phyloP scores from a whole-genome alignment of 1,140 invertebrate genomes.

The Mercenaria mercenaria region DNA sequence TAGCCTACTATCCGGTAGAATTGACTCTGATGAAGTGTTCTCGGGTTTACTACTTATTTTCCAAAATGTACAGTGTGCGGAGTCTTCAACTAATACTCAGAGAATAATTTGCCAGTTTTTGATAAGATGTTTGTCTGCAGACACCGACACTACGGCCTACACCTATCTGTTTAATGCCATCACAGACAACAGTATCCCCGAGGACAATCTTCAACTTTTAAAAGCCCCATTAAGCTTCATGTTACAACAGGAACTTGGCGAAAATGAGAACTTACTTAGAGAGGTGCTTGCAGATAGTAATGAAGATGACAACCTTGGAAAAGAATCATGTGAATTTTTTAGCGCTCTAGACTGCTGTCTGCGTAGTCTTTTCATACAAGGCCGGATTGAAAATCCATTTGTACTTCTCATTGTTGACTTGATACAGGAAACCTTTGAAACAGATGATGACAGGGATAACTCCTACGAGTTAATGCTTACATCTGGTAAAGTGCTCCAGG shows the following conservation, averaged over 20 bases:
- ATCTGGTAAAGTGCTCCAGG: constrained; percentile 12
- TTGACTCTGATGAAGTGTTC: constrained; percentile 22
- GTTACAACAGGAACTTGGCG: background rate
- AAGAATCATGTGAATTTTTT: background rate
- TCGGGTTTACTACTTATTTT: background rate
- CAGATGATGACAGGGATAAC: background rate
- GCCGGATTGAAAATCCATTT: background rate
- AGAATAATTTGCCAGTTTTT: constrained; percentile 32
- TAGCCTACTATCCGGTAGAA: background rate
- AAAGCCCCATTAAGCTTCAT: background rate
- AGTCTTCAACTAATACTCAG: background rate
- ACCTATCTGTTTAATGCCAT: background rate
- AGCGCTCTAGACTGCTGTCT: background rate
- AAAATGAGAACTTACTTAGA: background rate
- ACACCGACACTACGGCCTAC: background rate
- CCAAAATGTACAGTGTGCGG: background rate
- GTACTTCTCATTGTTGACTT: constrained; percentile 5
- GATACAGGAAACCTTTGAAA: background rate
- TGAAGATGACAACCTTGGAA: background rate
- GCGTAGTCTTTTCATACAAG: background rate
- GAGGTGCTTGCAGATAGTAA: background rate
- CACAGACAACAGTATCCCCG: background rate
- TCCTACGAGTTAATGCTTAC: background rate
- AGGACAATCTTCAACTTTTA: constrained; percentile 1
- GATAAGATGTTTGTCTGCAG: constrained; percentile 2